These are phyloP conservation scores for Sardina pilchardus DNA, from an alignment of 2,113 vertebrate genomes.

Conservation along the genomic window DNA sequence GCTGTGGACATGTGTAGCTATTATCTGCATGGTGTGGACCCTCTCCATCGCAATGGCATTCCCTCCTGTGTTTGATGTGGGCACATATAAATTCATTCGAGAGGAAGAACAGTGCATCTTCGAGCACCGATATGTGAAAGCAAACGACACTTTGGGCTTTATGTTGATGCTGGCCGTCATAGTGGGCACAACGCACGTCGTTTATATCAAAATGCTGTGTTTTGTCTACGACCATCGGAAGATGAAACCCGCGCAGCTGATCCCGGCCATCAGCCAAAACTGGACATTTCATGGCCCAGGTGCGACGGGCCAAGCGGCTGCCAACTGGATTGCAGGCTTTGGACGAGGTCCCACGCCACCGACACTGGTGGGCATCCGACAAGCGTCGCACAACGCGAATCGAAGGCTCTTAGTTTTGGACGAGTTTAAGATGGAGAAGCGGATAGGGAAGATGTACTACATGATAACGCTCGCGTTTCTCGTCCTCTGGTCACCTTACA, in stretches of 20 bases:
- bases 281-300: conserved; percentile 97
- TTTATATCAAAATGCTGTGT: conserved; percentile 93
- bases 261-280: conserved; percentile 95
- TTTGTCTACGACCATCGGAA: conserved; percentile 96
- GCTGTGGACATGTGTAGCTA: conserved; percentile 86
- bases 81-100: conserved; percentile 87
- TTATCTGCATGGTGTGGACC: conserved; percentile 93
- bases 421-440: conserved; percentile 95
- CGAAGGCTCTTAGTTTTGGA: conserved; percentile 91
- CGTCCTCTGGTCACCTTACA: conserved; percentile 92
- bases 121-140: conserved; percentile 91
- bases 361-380: conserved; percentile 91
- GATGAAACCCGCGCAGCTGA: conserved; percentile 94
- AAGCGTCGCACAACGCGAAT: conserved; percentile 81
- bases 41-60: conserved; percentile 94
- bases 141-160: conserved; percentile 93
- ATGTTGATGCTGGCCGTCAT: conserved; percentile 90
- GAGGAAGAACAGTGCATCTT: conserved; percentile 94
- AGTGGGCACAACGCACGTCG: conserved; percentile 87
- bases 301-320: conserved; percentile 92
- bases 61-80: conserved; percentile 90
- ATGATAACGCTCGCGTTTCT: conserved; percentile 92
- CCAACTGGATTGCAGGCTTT: conserved; percentile 97
- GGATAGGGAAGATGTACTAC: conserved; percentile 96
- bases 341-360: conserved; percentile 92